Percentiles rank a stretch among this genome's conserved stretches.
Evolutionary conservation across 2,888 invertebrate genomes (phyloP).

Genomic region (Orthosia cruda): DNA sequence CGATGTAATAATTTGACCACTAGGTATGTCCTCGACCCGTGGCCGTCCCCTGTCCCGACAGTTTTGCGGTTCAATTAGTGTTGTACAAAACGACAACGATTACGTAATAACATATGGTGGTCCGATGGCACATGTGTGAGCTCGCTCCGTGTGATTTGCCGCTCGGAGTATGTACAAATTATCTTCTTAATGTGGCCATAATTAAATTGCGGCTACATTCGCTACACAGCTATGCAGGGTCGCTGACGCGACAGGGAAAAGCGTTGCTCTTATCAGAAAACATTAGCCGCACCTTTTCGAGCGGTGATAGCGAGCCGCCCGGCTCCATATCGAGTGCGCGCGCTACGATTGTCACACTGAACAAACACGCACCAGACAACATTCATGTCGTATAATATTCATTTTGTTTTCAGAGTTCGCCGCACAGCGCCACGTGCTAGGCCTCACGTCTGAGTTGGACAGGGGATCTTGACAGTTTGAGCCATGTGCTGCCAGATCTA

Average conservation of each 20-base stretch:
- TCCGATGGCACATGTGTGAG: conserved; percentile 85
- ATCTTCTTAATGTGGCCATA: conserved; percentile 77
- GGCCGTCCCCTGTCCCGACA: conserved; percentile 50
- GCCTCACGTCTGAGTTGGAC: conserved; percentile 91
- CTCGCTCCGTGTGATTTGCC: conserved; percentile 76
- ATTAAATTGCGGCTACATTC: conserved; percentile 78
- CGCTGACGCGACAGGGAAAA: conserved; percentile 89
- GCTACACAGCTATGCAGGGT: conserved; percentile 81
- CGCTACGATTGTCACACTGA: conserved; percentile 84
- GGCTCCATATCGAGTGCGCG: conserved; percentile 81
- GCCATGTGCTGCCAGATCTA: conserved; percentile 91
- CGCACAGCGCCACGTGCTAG: conserved; percentile 58
- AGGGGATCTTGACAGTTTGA: conserved; percentile 92
- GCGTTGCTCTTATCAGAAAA: conserved; percentile 89
- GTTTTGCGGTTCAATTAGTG: conserved; percentile 72
- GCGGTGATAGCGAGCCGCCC: conserved; percentile 87
- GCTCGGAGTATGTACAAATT: conserved; percentile 71
- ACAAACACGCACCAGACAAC: conserved; percentile 76
- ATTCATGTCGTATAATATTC: conserved; percentile 70
- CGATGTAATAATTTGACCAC: conserved; percentile 29
- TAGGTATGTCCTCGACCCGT: conserved; percentile 17
- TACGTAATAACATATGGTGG: conserved; percentile 88
- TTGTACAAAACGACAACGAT: conserved; percentile 76
- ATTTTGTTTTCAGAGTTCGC: conserved; percentile 77
- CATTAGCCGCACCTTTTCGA: conserved; percentile 90